Percentiles rank a stretch among this genome's conserved stretches.
phyloP scores from a whole-genome alignment of 2,797 vertebrate species.

The Helicolenus hilgendorfi region DNA sequence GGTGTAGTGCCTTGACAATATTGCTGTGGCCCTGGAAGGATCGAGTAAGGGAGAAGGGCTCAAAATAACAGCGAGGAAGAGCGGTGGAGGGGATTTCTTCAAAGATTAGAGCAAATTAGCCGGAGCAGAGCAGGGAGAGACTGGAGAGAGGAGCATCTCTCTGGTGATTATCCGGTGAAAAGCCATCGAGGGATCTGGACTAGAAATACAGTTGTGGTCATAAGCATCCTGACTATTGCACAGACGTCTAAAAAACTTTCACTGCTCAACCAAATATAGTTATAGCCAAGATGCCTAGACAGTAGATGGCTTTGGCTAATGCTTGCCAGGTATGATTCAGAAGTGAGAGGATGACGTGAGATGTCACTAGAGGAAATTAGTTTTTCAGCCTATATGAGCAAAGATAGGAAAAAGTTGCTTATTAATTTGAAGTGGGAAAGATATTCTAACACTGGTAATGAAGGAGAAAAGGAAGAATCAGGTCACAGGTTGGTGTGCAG shows the following conservation, averaged over 20 bases:
- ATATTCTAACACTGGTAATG: neutral
- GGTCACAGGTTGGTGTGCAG: neutral
- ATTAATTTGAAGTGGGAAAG: conserved; percentile 5
- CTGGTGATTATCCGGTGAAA: conserved; percentile 55
- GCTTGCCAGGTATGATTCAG: conserved; percentile 26
- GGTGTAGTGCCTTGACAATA: neutral
- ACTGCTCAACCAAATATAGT: conserved; percentile 22
- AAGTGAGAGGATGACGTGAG: conserved; percentile 29
- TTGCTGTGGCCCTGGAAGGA: neutral
- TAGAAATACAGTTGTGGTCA: conserved; percentile 3
- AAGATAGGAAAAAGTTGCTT: neutral
- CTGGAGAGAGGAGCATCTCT: conserved; percentile 28
- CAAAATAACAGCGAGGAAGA: conserved; percentile 35
- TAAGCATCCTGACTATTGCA: conserved; percentile 19
- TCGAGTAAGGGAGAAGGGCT: conserved; percentile 7
- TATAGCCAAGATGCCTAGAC: neutral
- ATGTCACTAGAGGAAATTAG: conserved; percentile 23
- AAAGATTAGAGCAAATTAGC: conserved; percentile 73
- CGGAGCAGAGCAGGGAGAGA: conserved; percentile 35
- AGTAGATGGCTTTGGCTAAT: conserved; percentile 5
- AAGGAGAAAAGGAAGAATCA: neutral
- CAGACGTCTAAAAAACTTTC: conserved; percentile 20
- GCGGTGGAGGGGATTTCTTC: conserved; percentile 55
- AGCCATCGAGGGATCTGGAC: conserved; percentile 18
- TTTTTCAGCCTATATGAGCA: conserved; percentile 7